phyloP scores from a whole-genome alignment of 1,140 invertebrate species.

The Glossosoma conforme region DNA sequence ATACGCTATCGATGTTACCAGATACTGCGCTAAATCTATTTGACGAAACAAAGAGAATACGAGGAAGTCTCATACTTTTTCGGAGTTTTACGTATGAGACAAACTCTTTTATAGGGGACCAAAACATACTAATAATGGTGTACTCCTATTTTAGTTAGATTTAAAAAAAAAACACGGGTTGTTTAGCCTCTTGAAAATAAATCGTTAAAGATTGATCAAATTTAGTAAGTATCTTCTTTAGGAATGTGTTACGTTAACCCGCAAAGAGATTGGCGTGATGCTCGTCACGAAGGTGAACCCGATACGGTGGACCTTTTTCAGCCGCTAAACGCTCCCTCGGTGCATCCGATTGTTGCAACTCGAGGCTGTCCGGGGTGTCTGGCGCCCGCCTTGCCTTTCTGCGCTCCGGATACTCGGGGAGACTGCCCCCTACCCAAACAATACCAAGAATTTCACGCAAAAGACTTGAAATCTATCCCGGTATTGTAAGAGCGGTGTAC shows the following conservation, averaged over 20 bases:
- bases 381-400: neutral
- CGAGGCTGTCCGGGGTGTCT: neutral
- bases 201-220: no score
- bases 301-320: constrained; percentile 18
- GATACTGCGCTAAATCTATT: no score
- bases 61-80: no score
- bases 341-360: neutral
- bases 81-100: no score
- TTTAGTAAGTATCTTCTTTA: constrained; percentile 6
- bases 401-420: neutral
- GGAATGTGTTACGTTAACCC: constrained; percentile 2
- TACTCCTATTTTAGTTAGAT: no score
- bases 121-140: no score
- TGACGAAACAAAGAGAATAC: no score
- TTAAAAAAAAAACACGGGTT: no score
- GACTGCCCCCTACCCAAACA: constrained; percentile 1
- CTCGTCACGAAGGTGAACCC: constrained; percentile 8
- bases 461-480: neutral
- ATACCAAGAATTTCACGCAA: constrained; percentile 12
- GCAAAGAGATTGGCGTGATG: constrained; percentile 14
- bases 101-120: no score
- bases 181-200: no score
- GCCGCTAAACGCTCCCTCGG: neutral
- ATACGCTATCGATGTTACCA: no score
- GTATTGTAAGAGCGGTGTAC: no score